Conservation (phyloP, 1,140 invertebrate genomes). For the Achroia grisella region DNA sequence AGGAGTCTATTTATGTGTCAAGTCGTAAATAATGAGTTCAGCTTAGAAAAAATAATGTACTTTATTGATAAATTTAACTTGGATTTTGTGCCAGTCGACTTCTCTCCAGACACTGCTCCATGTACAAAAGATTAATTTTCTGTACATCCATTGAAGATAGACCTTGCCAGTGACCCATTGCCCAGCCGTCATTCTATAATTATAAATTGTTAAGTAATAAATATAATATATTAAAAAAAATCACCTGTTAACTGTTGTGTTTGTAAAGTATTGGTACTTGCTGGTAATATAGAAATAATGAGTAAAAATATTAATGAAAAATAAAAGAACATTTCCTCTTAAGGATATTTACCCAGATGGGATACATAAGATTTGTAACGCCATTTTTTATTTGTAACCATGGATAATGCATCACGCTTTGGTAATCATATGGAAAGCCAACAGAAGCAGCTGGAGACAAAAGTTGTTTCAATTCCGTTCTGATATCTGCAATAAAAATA, state of each 20-base stretch:
- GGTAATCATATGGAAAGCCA: constrained; percentile 56
- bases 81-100: constrained; percentile 6
- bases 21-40: no score
- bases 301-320: no score
- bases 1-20: no score
- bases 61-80: no score
- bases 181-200: constrained; percentile 64
- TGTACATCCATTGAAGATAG: constrained; percentile 48
- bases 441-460: constrained; percentile 42
- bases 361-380: constrained; percentile 58
- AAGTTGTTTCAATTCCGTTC: constrained; percentile 31
- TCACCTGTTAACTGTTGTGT: no score
- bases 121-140: constrained; percentile 50
- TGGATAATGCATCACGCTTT: constrained; percentile 63
- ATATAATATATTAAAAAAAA: no score
- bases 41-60: no score
- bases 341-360: constrained; percentile 48
- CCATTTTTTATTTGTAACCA: constrained; percentile 59
- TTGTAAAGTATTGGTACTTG: no score
- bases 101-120: constrained; percentile 26
- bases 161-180: constrained; percentile 65
- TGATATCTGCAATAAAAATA: constrained; percentile 28
- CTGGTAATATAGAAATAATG: no score
- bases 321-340: no score
- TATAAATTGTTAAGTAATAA: constrained; percentile 1